Evolutionary conservation across 2,888 invertebrate species (phyloP).

Genomic region (Hoplodrina ambigua): DNA sequence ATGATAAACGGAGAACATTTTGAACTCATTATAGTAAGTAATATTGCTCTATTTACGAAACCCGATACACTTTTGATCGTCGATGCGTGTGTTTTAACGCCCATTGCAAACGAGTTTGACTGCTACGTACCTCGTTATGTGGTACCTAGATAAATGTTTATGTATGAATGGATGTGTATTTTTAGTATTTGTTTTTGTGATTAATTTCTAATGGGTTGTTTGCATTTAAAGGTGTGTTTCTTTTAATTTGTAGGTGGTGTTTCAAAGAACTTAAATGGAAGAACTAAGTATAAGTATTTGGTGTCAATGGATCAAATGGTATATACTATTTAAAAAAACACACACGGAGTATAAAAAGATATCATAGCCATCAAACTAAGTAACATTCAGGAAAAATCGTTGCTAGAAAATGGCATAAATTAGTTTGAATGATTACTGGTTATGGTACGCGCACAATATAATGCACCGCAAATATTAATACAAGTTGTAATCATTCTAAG

Average conservation of each 20-base stretch:
- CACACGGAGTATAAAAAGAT: too few species aligned
- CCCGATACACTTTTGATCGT: slow-evolving; percentile 50
- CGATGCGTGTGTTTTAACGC: slow-evolving; percentile 55
- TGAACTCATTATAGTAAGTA: slow-evolving; percentile 33
- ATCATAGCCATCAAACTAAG: too few species aligned
- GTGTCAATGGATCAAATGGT: too few species aligned
- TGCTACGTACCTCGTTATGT: slow-evolving; percentile 33
- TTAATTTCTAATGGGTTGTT: slow-evolving; percentile 2
- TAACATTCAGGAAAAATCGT: too few species aligned
- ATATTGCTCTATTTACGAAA: slow-evolving; percentile 45
- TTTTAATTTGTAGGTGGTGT: slow-evolving; percentile 5
- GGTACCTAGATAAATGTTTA: slow-evolving; percentile 42
- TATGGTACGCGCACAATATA: too few species aligned
- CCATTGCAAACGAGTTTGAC: slow-evolving; percentile 47
- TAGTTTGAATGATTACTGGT: too few species aligned
- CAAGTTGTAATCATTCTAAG: too few species aligned
- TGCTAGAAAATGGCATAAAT: too few species aligned
- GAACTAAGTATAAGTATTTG: too few species aligned
- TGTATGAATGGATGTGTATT: slow-evolving; percentile 50
- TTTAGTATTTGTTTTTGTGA: slow-evolving; percentile 52
- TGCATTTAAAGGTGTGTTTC: slow-evolving; percentile 13
- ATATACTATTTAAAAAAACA: too few species aligned
- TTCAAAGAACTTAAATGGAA: not conserved
- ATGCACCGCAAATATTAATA: too few species aligned
- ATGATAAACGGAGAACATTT: slow-evolving; percentile 22